Base-by-base conservation (phyloP, 2,888 invertebrate species). In the Amorpha juglandis region DNA sequence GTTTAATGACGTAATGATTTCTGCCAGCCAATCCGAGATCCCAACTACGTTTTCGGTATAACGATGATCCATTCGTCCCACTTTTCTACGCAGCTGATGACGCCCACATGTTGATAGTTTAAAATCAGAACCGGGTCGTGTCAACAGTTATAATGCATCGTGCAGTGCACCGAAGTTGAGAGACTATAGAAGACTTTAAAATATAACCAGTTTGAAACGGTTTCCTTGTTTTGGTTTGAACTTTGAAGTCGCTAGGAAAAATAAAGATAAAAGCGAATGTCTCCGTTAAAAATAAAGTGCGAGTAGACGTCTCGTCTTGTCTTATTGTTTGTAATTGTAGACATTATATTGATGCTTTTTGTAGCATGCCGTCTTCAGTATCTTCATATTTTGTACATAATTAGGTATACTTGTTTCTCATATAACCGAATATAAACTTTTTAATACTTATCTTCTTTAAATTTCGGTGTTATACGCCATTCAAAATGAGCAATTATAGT, bases 161-260 rank as follows among this genome's bases (percentile, higher is more conserved):
- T 58, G 58, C 42, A 58, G 16, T 50, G 50, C 50, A 50, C 19
- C 50, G 19, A 50, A 19, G 12, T 52, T 12, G 19, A 38, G 42
- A 38, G 12, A 58, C 19, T 16, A 42, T 42, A 19, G 19, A 38
- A 16, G 27, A 27, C 27, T 35, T 0, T 11, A 33, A 58, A 38
- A 58, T 42, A 12, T 19, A 19, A 19, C 16, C 16, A 16, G 16
- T 19, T 58, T 21, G 19, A 58, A 58, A 42, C 19, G 1, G 42
- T 38, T 58, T 58, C 58, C 58, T 58, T 58, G 58, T 58, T 55
- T 55, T 38, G 38, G 55, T 55, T 58, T 42, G 38, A 58, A 42
- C 38, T 53, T 53, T 35, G 38, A 58, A 58, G 19, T 16, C 16
- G 38, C 38, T 38, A 38, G 9, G 38, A 8, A 6, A 38, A 38